Percentiles rank a stretch among this genome's conserved stretches.
Conservation (phyloP, 2,113 vertebrate genomes). For the Mirza zaza region DNA sequence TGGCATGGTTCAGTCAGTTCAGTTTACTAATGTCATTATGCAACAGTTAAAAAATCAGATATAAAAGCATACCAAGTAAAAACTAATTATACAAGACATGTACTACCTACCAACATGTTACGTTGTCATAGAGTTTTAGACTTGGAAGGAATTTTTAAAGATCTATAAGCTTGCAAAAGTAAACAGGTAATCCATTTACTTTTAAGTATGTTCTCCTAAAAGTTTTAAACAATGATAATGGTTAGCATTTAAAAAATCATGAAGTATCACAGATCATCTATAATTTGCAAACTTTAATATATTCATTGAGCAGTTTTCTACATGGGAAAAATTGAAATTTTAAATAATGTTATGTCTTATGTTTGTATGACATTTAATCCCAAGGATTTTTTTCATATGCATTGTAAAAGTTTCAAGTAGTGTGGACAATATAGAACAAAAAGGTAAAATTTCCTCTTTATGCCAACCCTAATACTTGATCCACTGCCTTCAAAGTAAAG, state of each 20-base stretch:
- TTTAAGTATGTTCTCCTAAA: conserved; percentile 27
- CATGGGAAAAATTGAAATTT: background rate
- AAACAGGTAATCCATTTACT: conserved; percentile 27
- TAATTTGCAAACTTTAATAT: conserved; percentile 26
- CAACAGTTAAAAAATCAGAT: conserved; percentile 50
- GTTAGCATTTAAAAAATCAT: background rate
- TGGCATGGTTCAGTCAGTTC: conserved; percentile 32
- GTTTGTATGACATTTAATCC: background rate
- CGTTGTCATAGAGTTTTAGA: background rate
- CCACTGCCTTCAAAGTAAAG: background rate
- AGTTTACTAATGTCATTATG: conserved; percentile 56
- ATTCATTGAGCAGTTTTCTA: background rate
- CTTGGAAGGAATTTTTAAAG: conserved; percentile 35
- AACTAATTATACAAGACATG: background rate
- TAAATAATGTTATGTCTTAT: background rate
- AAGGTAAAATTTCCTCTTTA: background rate
- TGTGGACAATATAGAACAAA: background rate
- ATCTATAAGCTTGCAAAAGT: conserved; percentile 48
- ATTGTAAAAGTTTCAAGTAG: background rate
- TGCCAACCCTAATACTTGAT: background rate
- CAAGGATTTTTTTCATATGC: background rate
- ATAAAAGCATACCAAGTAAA: conserved; percentile 48
- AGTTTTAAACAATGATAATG: conserved; percentile 35
- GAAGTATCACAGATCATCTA: background rate
- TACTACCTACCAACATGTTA: conserved; percentile 38